phyloP scores from a whole-genome alignment of 2,888 invertebrate species.

The Troides oblongomaculatus region DNA sequence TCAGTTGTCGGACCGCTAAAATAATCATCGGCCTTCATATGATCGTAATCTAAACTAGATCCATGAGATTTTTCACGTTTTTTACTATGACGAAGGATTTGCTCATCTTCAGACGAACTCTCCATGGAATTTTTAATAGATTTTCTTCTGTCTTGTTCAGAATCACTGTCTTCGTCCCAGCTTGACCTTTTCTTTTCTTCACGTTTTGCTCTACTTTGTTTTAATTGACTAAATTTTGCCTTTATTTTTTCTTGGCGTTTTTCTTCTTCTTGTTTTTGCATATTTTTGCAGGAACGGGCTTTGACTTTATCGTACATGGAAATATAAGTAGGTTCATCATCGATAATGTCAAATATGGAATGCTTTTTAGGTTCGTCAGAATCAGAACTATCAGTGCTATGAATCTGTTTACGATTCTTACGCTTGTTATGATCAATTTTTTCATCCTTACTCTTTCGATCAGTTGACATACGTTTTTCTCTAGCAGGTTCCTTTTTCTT shows the following conservation, averaged over 20 bases:
- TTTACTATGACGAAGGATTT: constrained; percentile 61
- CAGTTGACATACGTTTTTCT: constrained; percentile 75
- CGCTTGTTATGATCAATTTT: constrained; percentile 60
- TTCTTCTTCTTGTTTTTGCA: constrained; percentile 95
- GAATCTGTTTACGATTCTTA: constrained; percentile 68
- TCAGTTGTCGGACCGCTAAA: constrained; percentile 73
- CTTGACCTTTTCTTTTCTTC: constrained; percentile 95
- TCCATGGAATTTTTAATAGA: constrained; percentile 67
- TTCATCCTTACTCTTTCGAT: constrained; percentile 76
- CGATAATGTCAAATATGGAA: constrained; percentile 94
- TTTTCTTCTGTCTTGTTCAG: constrained; percentile 72
- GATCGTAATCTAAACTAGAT: constrained; percentile 57
- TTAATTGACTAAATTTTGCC: constrained; percentile 92
- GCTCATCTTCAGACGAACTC: constrained; percentile 79
- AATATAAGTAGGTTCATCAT: constrained; percentile 93
- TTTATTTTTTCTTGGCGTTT: constrained; percentile 92
- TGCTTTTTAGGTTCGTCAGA: constrained; percentile 92
- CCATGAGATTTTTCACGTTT: constrained; percentile 76
- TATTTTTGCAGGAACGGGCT: constrained; percentile 94
- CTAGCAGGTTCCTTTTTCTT: constrained; percentile 70
- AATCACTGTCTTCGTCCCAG: constrained; percentile 93
- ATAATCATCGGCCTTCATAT: constrained; percentile 72
- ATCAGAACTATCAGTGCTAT: constrained; percentile 85
- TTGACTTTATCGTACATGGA: constrained; percentile 99
- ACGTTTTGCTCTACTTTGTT: constrained; percentile 91